Evolutionary conservation across 2,888 invertebrate species (phyloP).

Genomic region (Masnerella sp.): DNA sequence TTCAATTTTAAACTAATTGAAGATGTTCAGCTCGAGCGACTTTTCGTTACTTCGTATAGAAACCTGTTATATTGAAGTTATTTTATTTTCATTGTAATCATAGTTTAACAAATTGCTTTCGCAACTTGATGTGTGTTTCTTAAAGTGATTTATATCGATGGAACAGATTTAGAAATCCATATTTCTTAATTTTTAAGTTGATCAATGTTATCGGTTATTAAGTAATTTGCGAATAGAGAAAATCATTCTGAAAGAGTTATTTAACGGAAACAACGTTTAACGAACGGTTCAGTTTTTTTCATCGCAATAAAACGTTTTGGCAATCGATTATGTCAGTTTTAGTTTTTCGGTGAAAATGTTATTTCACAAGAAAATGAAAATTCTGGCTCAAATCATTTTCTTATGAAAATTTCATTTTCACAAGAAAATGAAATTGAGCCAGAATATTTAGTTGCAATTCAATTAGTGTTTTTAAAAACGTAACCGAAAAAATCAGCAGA

Average conservation of each 20-base stretch:
- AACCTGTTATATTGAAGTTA: conserved; percentile 2
- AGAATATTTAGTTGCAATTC: too few relatives aligned
- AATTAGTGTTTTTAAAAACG: too few relatives aligned
- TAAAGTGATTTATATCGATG: conserved; percentile 14
- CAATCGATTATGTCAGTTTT: background rate
- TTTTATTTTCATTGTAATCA: conserved; percentile 17
- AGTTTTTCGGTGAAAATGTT: too few relatives aligned
- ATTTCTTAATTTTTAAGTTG: conserved; percentile 1
- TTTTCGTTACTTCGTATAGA: background rate
- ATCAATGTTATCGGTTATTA: conserved; percentile 4
- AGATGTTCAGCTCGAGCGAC: conserved; percentile 2
- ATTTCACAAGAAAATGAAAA: too few relatives aligned
- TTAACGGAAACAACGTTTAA: conserved; percentile 3
- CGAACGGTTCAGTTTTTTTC: background rate
- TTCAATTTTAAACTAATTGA: conserved; percentile 5
- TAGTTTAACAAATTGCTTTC: conserved; percentile 6
- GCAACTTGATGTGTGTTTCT: conserved; percentile 5
- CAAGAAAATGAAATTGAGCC: too few relatives aligned
- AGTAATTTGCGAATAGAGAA: conserved; percentile 1
- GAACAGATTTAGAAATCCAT: conserved; percentile 6
- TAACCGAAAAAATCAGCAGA: too few relatives aligned
- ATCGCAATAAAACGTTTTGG: background rate
- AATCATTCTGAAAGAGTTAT: background rate
- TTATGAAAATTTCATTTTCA: too few relatives aligned
- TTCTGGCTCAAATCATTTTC: too few relatives aligned